phyloP scores from a whole-genome alignment of 1,140 invertebrate genomes.

The Alviniconcha marisindica region DNA sequence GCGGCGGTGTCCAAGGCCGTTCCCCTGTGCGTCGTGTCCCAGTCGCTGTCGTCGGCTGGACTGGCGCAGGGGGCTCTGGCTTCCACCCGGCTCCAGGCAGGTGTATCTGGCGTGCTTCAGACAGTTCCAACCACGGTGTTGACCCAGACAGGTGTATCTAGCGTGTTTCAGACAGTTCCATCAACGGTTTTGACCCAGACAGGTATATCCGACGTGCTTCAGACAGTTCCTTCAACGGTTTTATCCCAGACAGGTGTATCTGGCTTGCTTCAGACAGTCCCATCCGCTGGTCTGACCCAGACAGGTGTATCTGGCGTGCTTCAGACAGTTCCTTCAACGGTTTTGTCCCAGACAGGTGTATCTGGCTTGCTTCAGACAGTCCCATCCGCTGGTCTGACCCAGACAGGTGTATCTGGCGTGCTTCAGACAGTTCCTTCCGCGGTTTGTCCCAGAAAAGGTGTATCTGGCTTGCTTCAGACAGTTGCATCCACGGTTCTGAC shows the following conservation, averaged over 20 bases:
- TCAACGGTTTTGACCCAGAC: no score
- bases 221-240: not conserved
- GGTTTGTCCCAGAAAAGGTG: not conserved
- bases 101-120: not conserved
- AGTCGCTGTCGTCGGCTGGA: not conserved
- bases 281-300: no score
- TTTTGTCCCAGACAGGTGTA: not conserved
- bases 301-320: not conserved
- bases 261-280: not conserved
- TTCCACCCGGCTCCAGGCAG: not conserved
- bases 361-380: not conserved
- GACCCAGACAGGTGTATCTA: not conserved
- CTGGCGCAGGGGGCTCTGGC: not conserved
- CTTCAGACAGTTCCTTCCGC: not conserved
- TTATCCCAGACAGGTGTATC: not conserved
- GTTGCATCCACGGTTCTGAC: no score
- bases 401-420: not conserved
- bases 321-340: not conserved
- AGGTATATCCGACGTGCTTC: not conserved
- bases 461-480: not conserved
- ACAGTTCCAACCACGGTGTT: not conserved
- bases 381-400: no score
- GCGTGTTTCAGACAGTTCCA: not conserved
- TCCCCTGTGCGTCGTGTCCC: no score
- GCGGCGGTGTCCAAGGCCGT: no score